phyloP scores from a whole-genome alignment of 2,113 vertebrate genomes.

The Pygoscelis adeliae region DNA sequence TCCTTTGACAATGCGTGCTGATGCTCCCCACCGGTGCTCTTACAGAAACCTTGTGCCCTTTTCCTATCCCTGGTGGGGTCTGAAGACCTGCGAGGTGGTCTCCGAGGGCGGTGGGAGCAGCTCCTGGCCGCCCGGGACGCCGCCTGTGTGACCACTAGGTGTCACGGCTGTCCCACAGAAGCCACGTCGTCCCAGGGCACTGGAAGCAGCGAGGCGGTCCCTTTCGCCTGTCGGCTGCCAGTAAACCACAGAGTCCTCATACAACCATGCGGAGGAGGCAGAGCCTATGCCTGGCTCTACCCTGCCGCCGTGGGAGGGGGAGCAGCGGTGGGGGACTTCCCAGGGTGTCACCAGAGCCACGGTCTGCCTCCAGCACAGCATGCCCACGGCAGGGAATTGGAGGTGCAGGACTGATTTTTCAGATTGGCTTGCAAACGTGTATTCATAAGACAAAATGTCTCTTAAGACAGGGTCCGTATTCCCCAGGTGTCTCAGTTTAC shows the following conservation, averaged over 20 bases:
- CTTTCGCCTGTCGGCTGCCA: rapidly evolving
- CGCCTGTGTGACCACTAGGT: conserved; percentile 55
- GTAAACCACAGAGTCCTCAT: rapidly evolving
- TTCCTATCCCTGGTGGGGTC: rapidly evolving
- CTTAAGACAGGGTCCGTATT: background rate
- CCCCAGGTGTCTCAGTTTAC: too few species aligned
- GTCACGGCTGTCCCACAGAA: conserved; percentile 50
- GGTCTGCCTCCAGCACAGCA: background rate
- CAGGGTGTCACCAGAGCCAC: background rate
- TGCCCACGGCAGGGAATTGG: rapidly evolving
- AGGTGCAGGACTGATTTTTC: background rate
- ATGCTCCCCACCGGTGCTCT: rapidly evolving
- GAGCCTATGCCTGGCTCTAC: background rate
- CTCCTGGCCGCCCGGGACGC: background rate
- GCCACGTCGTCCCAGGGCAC: background rate
- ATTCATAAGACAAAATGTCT: background rate
- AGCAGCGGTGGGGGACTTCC: background rate
- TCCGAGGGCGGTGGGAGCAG: rapidly evolving
- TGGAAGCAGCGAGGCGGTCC: rapidly evolving
- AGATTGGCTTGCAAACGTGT: background rate
- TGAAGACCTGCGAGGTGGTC: rapidly evolving
- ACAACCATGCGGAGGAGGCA: background rate
- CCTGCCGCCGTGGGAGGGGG: rapidly evolving
- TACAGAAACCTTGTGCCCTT: background rate
- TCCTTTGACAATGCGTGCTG: background rate